Conservation (phyloP, 2,888 invertebrate species). For the Blastobasis adustella region DNA sequence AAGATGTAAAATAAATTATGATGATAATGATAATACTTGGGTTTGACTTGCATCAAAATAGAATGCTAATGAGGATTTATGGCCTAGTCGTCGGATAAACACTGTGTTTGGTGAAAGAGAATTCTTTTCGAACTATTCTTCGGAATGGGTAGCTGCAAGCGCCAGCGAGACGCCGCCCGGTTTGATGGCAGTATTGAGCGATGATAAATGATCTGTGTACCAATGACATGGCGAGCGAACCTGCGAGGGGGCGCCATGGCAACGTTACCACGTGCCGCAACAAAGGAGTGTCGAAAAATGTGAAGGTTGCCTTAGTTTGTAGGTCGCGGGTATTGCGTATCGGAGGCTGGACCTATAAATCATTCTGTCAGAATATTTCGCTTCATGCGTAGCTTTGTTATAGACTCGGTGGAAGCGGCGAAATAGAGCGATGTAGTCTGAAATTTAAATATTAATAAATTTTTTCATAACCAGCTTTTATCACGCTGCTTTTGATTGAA, state of each 20-base stretch:
- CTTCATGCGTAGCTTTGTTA: constrained; percentile 45
- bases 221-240: constrained; percentile 69
- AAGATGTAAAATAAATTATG: constrained; percentile 73
- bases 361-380: constrained; percentile 60
- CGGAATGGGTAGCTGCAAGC: constrained; percentile 34
- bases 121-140: constrained; percentile 6
- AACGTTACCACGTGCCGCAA: constrained; percentile 59
- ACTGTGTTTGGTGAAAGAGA: constrained; percentile 1
- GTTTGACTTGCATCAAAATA: not conserved
- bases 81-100: not conserved
- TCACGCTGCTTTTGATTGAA: too few species aligned
- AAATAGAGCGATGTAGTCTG: too few species aligned
- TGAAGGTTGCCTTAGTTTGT: constrained; percentile 70
- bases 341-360: constrained; percentile 66
- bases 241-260: constrained; percentile 54
- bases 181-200: constrained; percentile 63
- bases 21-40: constrained; percentile 35
- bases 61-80: not conserved
- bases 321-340: constrained; percentile 59
- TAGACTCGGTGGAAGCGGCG: constrained; percentile 16
- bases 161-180: constrained; percentile 62
- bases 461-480: too few species aligned
- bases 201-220: constrained; percentile 64
- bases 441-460: too few species aligned
- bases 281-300: constrained; percentile 70